Conservation (phyloP, 1,140 invertebrate genomes). For the Aricia agestis region DNA sequence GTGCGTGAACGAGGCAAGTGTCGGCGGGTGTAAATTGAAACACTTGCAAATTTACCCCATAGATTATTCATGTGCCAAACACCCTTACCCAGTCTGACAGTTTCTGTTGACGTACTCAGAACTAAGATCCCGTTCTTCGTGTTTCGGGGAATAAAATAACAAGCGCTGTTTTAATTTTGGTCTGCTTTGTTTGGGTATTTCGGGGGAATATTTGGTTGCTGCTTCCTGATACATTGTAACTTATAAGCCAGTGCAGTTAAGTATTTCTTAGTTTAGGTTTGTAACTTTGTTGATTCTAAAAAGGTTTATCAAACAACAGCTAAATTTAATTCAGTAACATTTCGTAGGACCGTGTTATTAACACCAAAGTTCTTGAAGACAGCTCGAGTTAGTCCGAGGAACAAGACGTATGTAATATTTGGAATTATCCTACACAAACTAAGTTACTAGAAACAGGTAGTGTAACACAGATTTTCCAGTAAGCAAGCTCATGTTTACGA, state of each 20-base stretch:
- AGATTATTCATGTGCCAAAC: slow-evolving; percentile 71
- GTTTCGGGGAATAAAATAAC: slow-evolving; percentile 9
- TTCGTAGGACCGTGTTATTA: no score
- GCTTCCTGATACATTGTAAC: no score
- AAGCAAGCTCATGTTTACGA: not conserved
- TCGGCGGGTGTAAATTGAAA: slow-evolving; percentile 73
- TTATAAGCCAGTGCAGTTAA: no score
- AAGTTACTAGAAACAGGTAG: not conserved
- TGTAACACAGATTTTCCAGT: not conserved
- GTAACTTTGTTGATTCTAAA: no score
- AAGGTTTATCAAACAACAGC: no score
- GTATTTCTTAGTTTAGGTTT: no score
- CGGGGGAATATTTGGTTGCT: not conserved
- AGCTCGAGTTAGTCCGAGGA: no score
- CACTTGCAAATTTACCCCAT: slow-evolving; percentile 73
- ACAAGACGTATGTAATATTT: no score
- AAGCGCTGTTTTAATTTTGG: slow-evolving; percentile 11
- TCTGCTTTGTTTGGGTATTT: not conserved
- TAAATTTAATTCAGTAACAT: no score
- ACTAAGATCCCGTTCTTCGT: slow-evolving; percentile 30
- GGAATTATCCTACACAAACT: not conserved
- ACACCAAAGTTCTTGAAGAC: no score
- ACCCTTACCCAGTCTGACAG: slow-evolving; percentile 58
- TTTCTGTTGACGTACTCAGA: slow-evolving; percentile 57
- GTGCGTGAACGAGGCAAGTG: slow-evolving; percentile 57